Evolutionary conservation across 2,113 vertebrate genomes (phyloP).

Genomic region (Ceyx melanurus): DNA sequence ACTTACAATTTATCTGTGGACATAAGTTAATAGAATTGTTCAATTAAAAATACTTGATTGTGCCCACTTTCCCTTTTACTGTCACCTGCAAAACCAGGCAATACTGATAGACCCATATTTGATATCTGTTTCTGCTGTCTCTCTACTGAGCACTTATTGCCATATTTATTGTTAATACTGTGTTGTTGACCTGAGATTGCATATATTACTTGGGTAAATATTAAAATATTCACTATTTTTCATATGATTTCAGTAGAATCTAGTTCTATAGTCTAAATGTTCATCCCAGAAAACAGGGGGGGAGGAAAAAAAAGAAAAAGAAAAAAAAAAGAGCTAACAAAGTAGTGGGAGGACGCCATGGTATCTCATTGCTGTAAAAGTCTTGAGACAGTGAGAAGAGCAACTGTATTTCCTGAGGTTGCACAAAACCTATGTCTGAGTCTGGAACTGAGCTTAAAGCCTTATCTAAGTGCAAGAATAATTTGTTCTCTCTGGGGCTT

Average conservation of each 20-base stretch:
- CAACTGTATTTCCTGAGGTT: neutral
- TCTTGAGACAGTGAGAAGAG: neutral
- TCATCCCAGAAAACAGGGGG: neutral
- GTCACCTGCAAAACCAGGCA: neutral
- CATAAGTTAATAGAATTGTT: neutral
- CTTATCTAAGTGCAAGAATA: neutral
- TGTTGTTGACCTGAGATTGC: neutral
- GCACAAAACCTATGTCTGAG: neutral
- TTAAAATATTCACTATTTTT: neutral
- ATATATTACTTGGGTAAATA: neutral
- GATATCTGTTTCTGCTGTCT: neutral
- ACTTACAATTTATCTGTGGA: neutral
- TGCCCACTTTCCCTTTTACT: neutral
- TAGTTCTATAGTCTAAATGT: neutral
- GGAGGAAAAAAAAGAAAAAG: neutral
- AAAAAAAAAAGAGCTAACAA: accelerated
- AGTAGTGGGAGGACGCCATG: neutral
- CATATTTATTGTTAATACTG: neutral
- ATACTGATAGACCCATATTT: neutral
- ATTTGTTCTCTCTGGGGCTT: neutral
- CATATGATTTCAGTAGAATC: neutral
- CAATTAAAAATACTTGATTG: neutral
- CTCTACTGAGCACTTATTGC: neutral
- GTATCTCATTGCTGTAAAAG: neutral
- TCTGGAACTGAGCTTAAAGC: neutral